Evolutionary conservation across 2,888 invertebrate species (phyloP), one percentile per base, ranked within the genome.

Genomic region (Elmis aenea): DNA sequence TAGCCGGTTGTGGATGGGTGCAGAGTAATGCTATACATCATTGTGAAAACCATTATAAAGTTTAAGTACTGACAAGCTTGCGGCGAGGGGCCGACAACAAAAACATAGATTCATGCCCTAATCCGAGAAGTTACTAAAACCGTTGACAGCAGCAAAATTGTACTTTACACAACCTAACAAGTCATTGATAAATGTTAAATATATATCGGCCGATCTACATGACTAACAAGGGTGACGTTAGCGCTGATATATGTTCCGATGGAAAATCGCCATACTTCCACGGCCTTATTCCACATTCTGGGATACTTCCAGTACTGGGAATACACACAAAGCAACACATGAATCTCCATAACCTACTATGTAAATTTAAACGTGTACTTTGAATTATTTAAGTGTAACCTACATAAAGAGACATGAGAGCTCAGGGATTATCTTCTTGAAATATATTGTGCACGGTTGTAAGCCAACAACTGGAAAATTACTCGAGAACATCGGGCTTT

Each of bases 351-450:
- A n/a, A n/a, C n/a, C n/a, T n/a, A n/a, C n/a, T 51, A 56, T 55
- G 59, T 51, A 60, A 60, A 61, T 61, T 59, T 58, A 55, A 59
- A 55, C 57, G 54, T 56, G 55, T 55, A 51, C 50, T 48, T 52
- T 59, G 59, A 58, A 61, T 59, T 61, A 61, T 62, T 61, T 60
- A 61, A 55, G 51, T 52, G 46, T 54, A 57, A 51, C 54, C 55
- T 55, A 57, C 55, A 56, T 57, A 52, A 46, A 48, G 43, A 45
- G 40, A 38, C 26, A 21, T 51, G 48, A 52, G 55, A 51, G 48
- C 52, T 48, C 38, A 13, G 52, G 56, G 55, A 57, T 58, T 58
- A 57, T 53, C 50, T 51, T 52, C 54, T 53, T 52, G 52, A 54
- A 56, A 54, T 56, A 50, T 52, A 54, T 53, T 47, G 52, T 47